Evolutionary conservation across 2,113 vertebrate species (phyloP).

Genomic region (Amphilophus citrinellus): DNA sequence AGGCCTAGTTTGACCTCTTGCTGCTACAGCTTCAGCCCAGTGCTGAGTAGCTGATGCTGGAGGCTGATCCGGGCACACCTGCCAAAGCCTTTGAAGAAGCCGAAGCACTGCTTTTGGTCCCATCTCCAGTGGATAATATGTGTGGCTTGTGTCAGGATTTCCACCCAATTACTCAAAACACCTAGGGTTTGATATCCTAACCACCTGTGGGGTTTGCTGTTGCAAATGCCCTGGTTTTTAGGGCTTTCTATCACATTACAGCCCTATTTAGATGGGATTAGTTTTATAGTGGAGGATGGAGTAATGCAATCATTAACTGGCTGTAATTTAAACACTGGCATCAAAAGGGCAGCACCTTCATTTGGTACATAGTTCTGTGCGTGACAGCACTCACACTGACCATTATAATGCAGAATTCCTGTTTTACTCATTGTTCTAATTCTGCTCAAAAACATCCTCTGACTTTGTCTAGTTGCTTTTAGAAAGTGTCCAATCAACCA

Average conservation of each 20-base stretch:
- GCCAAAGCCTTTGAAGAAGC: slow-evolving; percentile 42
- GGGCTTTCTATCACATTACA: slow-evolving; percentile 30
- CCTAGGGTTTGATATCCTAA: slow-evolving; percentile 21
- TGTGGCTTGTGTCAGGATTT: slow-evolving; percentile 42
- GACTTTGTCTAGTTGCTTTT: too few relatives aligned
- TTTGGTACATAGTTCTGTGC: not conserved
- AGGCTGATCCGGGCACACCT: slow-evolving; percentile 3
- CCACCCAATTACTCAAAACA: slow-evolving; percentile 10
- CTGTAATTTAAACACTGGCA: not conserved
- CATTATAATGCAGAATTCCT: not conserved
- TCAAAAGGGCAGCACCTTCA: not conserved
- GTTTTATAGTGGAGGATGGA: slow-evolving; percentile 13
- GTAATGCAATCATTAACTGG: not conserved
- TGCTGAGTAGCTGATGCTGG: slow-evolving; percentile 35
- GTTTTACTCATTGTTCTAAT: not conserved
- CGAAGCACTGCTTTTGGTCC: not conserved
- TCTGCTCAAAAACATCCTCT: not conserved
- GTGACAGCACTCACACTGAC: not conserved
- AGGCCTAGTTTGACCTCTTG: slow-evolving; percentile 10
- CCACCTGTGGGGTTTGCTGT: slow-evolving; percentile 1
- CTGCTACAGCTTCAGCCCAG: not conserved
- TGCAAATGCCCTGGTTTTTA: slow-evolving; percentile 6
- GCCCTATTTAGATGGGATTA: slow-evolving; percentile 10
- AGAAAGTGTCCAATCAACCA: too few relatives aligned
- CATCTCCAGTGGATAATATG: slow-evolving; percentile 16